Conservation (phyloP, 2,113 vertebrate species). For the Phocoena sinus region DNA sequence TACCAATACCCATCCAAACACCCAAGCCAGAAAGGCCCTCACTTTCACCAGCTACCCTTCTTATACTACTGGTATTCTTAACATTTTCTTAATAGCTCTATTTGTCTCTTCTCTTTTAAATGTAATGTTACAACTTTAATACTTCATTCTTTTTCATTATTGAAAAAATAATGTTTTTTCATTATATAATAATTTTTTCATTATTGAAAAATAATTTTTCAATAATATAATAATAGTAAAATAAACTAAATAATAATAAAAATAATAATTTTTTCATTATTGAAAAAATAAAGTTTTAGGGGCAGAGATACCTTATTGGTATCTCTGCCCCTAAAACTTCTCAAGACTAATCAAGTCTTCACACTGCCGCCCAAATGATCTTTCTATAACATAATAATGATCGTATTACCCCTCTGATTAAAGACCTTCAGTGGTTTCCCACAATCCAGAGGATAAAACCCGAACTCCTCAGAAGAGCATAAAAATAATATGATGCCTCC, state of each 20-base stretch:
- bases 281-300: neutral
- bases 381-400: neutral
- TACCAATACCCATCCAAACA: neutral
- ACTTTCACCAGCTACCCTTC: neutral
- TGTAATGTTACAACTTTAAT: neutral
- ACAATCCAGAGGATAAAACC: neutral
- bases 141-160: neutral
- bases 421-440: neutral
- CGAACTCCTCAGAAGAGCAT: slow-evolving; percentile 6
- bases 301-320: neutral
- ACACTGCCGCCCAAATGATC: neutral
- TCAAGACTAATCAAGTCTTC: neutral
- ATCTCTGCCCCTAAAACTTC: neutral
- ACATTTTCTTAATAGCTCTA: neutral
- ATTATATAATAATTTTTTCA: too few relatives aligned
- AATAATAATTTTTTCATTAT: neutral
- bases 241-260: too few relatives aligned
- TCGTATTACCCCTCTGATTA: neutral
- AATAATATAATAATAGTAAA: too few relatives aligned
- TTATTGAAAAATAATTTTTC: too few relatives aligned
- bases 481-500: neutral
- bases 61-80: neutral
- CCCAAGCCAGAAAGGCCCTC: neutral
- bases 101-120: neutral
- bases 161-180: neutral